phyloP scores from a whole-genome alignment of 2,113 vertebrate species.

The Meriones unguiculatus region DNA sequence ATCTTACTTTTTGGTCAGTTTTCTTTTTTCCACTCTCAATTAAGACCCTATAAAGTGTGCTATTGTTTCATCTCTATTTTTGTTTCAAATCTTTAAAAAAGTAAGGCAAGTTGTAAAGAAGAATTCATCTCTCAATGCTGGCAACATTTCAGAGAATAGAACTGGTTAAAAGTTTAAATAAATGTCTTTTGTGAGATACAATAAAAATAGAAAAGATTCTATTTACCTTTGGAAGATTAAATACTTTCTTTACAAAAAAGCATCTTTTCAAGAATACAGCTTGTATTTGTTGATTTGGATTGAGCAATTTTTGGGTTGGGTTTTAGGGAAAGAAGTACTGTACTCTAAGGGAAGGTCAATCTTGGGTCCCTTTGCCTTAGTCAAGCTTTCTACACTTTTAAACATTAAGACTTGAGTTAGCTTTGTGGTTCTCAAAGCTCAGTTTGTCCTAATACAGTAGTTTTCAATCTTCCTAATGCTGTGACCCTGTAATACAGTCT shows the following conservation, averaged over 20 bases:
- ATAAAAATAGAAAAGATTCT: not conserved
- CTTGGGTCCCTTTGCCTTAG: not conserved
- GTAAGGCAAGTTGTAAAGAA: not conserved
- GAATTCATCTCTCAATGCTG: not conserved
- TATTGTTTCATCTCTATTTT: slow-evolving; percentile 25
- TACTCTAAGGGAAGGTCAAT: not conserved
- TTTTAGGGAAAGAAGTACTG: not conserved
- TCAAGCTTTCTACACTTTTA: not conserved
- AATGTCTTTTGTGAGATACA: not conserved
- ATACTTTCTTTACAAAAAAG: not conserved
- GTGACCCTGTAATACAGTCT: not conserved
- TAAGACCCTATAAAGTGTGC: not conserved
- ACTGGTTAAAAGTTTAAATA: slow-evolving; percentile 5
- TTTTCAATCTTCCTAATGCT: not conserved
- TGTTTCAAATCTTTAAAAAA: slow-evolving; percentile 16
- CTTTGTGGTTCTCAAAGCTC: not conserved
- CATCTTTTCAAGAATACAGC: not conserved
- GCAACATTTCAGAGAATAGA: not conserved
- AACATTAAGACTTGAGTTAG: not conserved
- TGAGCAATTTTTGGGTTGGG: not conserved
- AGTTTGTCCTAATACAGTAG: not conserved
- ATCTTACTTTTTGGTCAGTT: not conserved
- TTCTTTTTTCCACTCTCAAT: slow-evolving; percentile 1
- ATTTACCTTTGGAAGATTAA: not conserved
- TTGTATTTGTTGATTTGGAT: not conserved